phyloP scores from a whole-genome alignment of 2,888 invertebrate species.

The Sussaba pulchella region DNA sequence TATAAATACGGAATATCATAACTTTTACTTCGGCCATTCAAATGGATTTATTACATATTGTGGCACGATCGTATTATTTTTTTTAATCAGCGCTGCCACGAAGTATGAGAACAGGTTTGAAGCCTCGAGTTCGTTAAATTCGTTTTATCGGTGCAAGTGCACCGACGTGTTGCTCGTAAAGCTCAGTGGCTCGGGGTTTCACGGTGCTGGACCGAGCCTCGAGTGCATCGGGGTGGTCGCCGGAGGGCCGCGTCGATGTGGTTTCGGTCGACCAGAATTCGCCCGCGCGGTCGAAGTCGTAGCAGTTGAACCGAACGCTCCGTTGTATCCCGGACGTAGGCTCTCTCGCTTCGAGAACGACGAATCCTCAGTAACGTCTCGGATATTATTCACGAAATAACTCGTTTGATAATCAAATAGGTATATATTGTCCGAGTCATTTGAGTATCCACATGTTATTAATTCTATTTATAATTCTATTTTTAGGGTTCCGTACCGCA shows the following conservation, averaged over 20 bases:
- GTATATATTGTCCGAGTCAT: too few species aligned
- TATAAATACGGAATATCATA: not conserved
- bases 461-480: too few species aligned
- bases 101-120: not conserved
- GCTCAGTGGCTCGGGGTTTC: conserved; percentile 2
- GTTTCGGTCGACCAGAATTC: conserved; percentile 49
- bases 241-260: conserved; percentile 67
- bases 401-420: too few species aligned
- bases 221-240: conserved; percentile 56
- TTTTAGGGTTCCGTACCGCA: too few species aligned
- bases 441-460: too few species aligned
- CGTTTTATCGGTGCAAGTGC: conserved; percentile 1
- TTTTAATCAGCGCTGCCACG: not conserved
- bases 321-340: conserved; percentile 72
- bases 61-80: not conserved
- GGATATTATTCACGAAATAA: too few species aligned
- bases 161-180: not conserved
- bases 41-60: not conserved
- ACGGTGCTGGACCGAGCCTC: not conserved
- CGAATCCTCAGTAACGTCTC: too few species aligned
- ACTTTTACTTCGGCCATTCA: not conserved
- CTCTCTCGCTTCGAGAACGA: conserved; percentile 71
- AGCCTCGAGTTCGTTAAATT: not conserved
- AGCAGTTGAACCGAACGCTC: conserved; percentile 64
- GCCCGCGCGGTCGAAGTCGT: conserved; percentile 67